These are phyloP conservation scores for Epizoanthus fatuus DNA, from an alignment of 92 coral and sea anemone genomes.

Conservation along the genomic window DNA sequence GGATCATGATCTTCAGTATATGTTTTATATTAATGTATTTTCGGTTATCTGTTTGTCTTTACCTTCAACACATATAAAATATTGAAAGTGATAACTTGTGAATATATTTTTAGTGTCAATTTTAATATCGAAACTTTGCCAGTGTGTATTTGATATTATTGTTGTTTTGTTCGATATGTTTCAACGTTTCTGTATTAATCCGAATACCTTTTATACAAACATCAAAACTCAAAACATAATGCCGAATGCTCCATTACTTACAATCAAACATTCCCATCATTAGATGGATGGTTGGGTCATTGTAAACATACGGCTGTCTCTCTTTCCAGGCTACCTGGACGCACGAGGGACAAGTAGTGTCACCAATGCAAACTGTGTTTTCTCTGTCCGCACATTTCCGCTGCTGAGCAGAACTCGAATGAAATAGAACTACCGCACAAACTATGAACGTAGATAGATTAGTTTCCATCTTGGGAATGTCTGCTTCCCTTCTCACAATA, in stretches of 20 bases:
- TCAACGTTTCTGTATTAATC: too few species aligned
- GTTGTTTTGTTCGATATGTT: too few species aligned
- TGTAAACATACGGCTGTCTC: neutral
- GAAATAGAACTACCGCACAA: neutral
- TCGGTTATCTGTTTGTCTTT: too few species aligned
- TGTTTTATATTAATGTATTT: too few species aligned
- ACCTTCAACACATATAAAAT: too few species aligned
- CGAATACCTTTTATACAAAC: too few species aligned
- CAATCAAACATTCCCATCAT: neutral
- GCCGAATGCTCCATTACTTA: neutral
- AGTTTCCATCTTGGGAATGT: neutral
- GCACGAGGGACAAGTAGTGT: neutral
- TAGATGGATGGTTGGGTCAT: neutral
- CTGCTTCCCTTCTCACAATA: neutral
- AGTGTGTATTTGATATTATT: too few species aligned
- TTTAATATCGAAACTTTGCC: too few species aligned
- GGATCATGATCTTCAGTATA: too few species aligned
- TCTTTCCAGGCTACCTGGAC: conserved; percentile 1
- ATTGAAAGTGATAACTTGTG: too few species aligned
- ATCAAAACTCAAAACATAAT: too few species aligned
- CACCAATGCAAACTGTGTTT: neutral
- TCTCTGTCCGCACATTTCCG: neutral
- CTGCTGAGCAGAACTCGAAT: conserved; percentile 3
- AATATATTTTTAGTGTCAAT: too few species aligned
- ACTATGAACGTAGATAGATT: neutral